Evolutionary conservation across 2,113 vertebrate genomes (phyloP).

Genomic region (Mungos mungo): DNA sequence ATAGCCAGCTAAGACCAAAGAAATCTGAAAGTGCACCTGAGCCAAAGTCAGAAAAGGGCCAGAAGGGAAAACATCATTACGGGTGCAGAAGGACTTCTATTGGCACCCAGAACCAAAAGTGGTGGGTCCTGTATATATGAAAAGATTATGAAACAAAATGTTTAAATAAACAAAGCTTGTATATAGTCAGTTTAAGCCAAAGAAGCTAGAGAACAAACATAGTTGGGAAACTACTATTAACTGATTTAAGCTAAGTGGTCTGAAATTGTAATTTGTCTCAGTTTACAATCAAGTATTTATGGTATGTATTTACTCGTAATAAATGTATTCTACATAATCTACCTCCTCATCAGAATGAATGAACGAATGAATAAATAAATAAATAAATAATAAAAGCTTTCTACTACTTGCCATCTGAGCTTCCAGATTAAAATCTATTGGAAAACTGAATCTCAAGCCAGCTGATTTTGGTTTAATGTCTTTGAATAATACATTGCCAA

Average conservation of each 20-base stretch:
- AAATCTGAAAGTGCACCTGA: background rate
- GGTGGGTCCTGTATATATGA: background rate
- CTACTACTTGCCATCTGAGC: background rate
- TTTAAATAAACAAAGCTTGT: background rate
- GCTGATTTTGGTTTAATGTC: background rate
- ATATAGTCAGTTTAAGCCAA: background rate
- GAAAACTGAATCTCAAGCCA: background rate
- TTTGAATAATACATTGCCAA: background rate
- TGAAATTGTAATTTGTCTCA: background rate
- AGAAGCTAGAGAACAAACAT: background rate
- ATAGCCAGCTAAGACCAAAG: background rate
- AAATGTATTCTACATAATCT: background rate
- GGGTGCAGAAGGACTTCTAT: background rate
- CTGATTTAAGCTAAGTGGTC: background rate
- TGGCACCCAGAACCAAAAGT: background rate
- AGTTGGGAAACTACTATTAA: background rate
- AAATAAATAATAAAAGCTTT: background rate
- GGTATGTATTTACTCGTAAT: background rate
- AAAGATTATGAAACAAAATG: background rate
- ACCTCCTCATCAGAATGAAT: background rate
- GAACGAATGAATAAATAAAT: background rate
- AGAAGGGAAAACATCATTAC: background rate
- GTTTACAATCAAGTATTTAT: background rate
- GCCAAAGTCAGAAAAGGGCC: background rate
- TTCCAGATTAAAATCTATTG: background rate